A percentile compares a stretch with the other conserved stretches of the same genome.
Conservation (phyloP, 2,888 invertebrate genomes). For the Atethmia centrago region DNA sequence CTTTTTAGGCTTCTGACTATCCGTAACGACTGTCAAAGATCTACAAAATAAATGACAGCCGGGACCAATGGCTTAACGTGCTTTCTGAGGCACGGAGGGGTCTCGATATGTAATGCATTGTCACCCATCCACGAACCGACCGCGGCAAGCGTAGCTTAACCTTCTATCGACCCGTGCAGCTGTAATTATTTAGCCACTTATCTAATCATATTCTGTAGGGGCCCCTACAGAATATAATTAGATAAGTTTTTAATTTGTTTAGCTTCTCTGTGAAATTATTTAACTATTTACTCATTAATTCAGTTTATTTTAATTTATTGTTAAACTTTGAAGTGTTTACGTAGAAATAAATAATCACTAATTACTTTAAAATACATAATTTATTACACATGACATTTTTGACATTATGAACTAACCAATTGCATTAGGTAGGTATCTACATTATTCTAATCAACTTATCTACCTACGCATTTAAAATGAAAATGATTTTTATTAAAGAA, state of each 20-base stretch:
- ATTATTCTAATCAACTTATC: not conserved
- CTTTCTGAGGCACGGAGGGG: no score
- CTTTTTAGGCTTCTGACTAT: no score
- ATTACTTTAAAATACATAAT: not conserved
- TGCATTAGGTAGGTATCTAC: not conserved
- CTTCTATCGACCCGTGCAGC: no score
- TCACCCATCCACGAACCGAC: no score
- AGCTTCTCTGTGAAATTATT: not conserved
- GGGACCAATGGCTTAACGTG: no score
- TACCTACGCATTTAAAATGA: not conserved
- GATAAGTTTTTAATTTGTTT: slow-evolving; percentile 17
- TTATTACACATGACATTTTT: no score
- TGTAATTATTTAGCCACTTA: no score
- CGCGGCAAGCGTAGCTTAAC: no score
- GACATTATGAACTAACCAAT: not conserved
- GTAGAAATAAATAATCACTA: not conserved
- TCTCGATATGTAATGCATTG: no score
- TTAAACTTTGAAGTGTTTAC: not conserved
- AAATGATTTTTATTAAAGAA: not conserved
- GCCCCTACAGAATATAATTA: not conserved
- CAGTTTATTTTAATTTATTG: slow-evolving; percentile 10
- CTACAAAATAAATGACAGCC: no score
- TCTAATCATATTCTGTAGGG: not conserved
- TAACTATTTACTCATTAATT: slow-evolving; percentile 1
- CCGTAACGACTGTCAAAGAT: no score